These are phyloP conservation scores for Etheostoma spectabile DNA, from an alignment of 2,113 vertebrate species.

Conservation along the genomic window DNA sequence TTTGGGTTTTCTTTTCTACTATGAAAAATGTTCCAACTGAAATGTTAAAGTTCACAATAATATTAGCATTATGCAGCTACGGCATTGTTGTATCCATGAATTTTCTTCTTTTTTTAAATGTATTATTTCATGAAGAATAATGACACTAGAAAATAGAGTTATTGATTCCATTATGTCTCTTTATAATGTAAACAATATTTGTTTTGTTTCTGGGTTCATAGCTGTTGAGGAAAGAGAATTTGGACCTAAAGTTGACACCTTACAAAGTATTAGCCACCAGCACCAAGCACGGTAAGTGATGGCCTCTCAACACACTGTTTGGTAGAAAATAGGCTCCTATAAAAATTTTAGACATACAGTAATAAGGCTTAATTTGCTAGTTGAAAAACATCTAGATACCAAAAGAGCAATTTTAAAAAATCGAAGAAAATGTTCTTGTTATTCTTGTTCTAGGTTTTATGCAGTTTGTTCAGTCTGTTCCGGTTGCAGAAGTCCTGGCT, in stretches of 20 bases:
- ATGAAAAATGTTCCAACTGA: background rate
- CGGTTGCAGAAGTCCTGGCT: conserved; percentile 96
- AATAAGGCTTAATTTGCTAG: background rate
- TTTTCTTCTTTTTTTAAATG: background rate
- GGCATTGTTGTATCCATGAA: no score
- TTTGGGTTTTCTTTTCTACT: background rate
- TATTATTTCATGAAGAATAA: background rate
- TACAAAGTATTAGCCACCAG: conserved; percentile 99
- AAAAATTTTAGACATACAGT: background rate
- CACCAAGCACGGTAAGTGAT: conserved; percentile 92
- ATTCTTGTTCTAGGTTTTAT: conserved; percentile 89
- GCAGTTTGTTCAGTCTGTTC: conserved; percentile 99
- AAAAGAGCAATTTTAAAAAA: background rate
- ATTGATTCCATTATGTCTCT: background rate
- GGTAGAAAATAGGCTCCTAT: background rate
- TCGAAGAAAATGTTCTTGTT: no score
- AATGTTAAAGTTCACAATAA: no score
- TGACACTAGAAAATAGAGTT: background rate
- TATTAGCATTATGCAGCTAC: no score
- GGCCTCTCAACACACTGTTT: background rate
- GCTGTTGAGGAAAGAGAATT: conserved; percentile 96
- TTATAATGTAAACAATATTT: background rate
- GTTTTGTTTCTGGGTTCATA: conserved; percentile 55
- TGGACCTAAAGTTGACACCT: conserved; percentile 97
- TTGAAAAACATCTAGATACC: background rate